These are phyloP conservation scores for Myripristis jacobus DNA, from an alignment of 2,797 vertebrate genomes.

Conservation along the genomic window DNA sequence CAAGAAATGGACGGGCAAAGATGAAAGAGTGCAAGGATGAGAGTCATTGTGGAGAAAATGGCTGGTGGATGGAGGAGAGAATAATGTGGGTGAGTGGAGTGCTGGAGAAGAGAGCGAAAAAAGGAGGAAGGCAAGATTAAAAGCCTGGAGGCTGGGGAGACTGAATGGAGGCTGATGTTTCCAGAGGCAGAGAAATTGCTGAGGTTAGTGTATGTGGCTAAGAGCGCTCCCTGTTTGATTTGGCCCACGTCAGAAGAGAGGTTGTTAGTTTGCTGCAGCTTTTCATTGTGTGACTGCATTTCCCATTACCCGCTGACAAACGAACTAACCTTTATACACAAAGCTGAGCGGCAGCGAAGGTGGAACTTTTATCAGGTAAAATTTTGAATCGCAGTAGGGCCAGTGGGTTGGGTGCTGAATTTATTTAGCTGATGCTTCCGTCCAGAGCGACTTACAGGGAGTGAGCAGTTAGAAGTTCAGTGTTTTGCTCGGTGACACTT, in stretches of 20 bases:
- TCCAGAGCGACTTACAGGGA: background rate
- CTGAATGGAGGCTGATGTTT: conserved; percentile 57
- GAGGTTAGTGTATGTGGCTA: conserved; percentile 57
- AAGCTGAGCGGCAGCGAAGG: conserved; percentile 15
- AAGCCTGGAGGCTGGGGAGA: conserved; percentile 41
- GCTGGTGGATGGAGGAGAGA: conserved; percentile 34
- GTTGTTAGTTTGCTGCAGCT: conserved; percentile 24
- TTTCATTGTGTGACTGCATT: conserved; percentile 28
- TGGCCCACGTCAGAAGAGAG: conserved; percentile 30
- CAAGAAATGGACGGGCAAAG: conserved; percentile 32
- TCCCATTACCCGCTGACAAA: conserved; percentile 58
- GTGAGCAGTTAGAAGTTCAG: conserved; percentile 39
- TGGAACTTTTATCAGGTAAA: conserved; percentile 55
- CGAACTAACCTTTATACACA: conserved; percentile 23
- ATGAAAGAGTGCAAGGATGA: conserved; percentile 26
- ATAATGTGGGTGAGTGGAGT: conserved; percentile 54
- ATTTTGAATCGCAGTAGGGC: conserved; percentile 34
- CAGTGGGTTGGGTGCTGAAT: background rate
- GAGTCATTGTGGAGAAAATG: conserved; percentile 36
- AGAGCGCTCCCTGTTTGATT: conserved; percentile 41
- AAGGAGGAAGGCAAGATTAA: conserved; percentile 49
- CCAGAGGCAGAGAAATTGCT: conserved; percentile 56
- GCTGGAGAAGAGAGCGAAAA: conserved; percentile 33
- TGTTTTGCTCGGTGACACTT: conserved; percentile 33
- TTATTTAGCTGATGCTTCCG: background rate